Conservation (phyloP, 2,888 invertebrate genomes). For the Tubulanus polymorphus region DNA sequence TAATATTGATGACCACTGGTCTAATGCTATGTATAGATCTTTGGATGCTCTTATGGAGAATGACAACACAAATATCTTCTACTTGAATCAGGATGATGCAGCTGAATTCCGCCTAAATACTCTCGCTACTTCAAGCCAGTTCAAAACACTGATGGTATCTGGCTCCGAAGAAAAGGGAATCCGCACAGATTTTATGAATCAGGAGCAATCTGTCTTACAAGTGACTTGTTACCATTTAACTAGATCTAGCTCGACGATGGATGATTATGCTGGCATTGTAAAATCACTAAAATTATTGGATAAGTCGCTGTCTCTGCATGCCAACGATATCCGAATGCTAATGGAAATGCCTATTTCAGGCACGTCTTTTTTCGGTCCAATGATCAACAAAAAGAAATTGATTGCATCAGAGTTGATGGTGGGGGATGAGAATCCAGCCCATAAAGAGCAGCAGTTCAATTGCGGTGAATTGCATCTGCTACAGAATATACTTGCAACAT, state of each 20-base stretch:
- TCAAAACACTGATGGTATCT: not conserved
- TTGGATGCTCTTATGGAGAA: not conserved
- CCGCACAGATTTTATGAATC: not conserved
- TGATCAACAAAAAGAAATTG: not conserved
- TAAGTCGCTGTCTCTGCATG: not conserved
- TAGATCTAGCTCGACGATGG: not conserved
- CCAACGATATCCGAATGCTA: not conserved
- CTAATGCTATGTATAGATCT: not conserved
- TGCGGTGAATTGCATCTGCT: not conserved
- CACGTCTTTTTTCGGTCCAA: not conserved
- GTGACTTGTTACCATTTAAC: not conserved
- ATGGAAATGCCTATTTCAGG: not conserved
- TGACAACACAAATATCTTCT: not conserved
- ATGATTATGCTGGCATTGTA: not conserved
- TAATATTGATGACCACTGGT: slow-evolving; percentile 1
- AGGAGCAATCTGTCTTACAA: not conserved
- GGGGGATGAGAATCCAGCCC: not conserved
- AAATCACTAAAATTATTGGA: not conserved
- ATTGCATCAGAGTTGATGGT: not conserved
- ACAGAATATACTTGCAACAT: not conserved
- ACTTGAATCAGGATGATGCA: not conserved
- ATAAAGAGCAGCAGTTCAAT: not conserved
- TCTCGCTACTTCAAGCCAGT: not conserved
- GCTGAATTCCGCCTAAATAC: not conserved
- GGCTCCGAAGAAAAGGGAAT: not conserved